phyloP scores from a whole-genome alignment of 2,797 vertebrate genomes.

The Aulostomus chinensis region DNA sequence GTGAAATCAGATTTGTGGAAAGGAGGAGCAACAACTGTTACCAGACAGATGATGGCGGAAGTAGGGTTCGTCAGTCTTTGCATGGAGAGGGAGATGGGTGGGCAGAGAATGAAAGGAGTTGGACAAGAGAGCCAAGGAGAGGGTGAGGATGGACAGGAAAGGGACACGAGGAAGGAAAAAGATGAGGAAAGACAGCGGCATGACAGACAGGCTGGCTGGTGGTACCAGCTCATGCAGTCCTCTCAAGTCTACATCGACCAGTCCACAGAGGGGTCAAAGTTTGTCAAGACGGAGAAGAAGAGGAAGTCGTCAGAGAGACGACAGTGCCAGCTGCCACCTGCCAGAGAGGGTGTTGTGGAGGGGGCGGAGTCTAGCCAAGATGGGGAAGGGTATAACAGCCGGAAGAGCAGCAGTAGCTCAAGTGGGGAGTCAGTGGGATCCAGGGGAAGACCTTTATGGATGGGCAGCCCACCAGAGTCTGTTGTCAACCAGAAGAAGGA shows the following conservation, averaged over 20 bases:
- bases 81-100: slow-evolving; percentile 51
- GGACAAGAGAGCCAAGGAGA: slow-evolving; percentile 59
- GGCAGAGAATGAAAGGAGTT: slow-evolving; percentile 65
- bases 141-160: slow-evolving; percentile 20
- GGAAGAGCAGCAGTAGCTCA: slow-evolving; percentile 53
- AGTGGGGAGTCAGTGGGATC: slow-evolving; percentile 34
- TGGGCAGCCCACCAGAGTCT: slow-evolving; percentile 94
- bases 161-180: slow-evolving; percentile 40
- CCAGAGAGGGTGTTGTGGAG: slow-evolving; percentile 91
- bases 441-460: slow-evolving; percentile 87
- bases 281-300: slow-evolving; percentile 83
- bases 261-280: slow-evolving; percentile 84
- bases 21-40: too few relatives aligned
- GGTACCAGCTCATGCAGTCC: slow-evolving; percentile 99
- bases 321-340: slow-evolving; percentile 76
- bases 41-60: slow-evolving; percentile 44
- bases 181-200: slow-evolving; percentile 74
- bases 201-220: slow-evolving; percentile 92
- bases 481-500: slow-evolving; percentile 84
- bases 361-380: slow-evolving; percentile 88
- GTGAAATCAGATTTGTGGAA: too few relatives aligned
- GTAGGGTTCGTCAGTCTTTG: slow-evolving; percentile 41
- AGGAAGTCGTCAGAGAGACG: slow-evolving; percentile 80
- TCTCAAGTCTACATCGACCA: slow-evolving; percentile 97
- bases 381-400: slow-evolving; percentile 63